phyloP scores from a whole-genome alignment of 2,113 vertebrate genomes.

The Cinclus mexicanus region DNA sequence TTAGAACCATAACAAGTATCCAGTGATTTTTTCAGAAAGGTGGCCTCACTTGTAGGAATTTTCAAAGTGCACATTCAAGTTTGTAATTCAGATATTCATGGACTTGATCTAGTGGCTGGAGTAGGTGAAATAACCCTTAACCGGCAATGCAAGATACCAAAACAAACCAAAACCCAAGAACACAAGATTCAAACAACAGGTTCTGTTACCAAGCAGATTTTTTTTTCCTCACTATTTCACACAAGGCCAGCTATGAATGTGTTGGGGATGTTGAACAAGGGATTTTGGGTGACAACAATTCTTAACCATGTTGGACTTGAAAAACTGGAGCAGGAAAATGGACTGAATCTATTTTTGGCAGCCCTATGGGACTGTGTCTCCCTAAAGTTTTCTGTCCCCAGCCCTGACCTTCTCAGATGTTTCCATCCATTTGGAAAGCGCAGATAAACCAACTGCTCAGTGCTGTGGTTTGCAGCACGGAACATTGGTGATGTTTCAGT shows the following conservation, averaged over 20 bases:
- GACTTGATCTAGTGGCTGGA: background rate
- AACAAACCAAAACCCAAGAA: background rate
- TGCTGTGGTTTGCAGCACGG: background rate
- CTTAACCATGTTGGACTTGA: background rate
- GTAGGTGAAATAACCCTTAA: background rate
- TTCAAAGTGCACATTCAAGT: background rate
- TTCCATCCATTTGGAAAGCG: background rate
- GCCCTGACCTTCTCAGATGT: background rate
- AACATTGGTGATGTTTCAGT: accelerated
- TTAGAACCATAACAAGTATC: background rate
- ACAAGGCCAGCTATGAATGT: background rate
- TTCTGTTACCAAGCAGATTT: background rate
- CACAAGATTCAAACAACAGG: background rate
- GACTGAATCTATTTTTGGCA: background rate
- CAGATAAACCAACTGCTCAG: background rate
- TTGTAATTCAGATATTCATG: background rate
- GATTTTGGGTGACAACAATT: background rate
- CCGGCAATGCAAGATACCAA: background rate
- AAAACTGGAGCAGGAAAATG: background rate
- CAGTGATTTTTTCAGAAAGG: background rate
- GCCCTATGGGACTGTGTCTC: background rate
- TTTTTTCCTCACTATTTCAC: background rate
- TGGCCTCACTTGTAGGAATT: accelerated
- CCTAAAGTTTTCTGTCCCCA: background rate
- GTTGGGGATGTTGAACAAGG: background rate